Evolutionary conservation across 64 coral and sea anemone species (phyloP).

Genomic region (Trachythela sp.): DNA sequence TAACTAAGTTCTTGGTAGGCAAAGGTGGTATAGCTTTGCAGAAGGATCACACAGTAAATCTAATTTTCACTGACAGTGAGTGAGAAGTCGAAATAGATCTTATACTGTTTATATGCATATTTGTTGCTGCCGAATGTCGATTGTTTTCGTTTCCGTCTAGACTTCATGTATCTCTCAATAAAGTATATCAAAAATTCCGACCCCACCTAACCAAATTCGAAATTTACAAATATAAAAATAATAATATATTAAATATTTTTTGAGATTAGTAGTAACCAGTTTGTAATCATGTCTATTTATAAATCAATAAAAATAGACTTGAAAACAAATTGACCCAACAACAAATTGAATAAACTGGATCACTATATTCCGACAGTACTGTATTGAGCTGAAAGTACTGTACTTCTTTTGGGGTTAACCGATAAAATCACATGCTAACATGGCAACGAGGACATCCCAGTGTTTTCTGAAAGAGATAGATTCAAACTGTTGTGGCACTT

Average conservation of each 20-base stretch:
- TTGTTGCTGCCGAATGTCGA: background rate
- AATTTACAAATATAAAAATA: no score
- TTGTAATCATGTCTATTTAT: background rate
- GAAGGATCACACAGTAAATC: background rate
- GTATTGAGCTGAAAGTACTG: background rate
- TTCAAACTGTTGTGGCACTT: constrained; percentile 40
- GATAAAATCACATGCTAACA: background rate
- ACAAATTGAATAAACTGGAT: background rate
- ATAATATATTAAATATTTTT: no score
- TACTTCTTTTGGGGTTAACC: background rate
- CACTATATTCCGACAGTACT: background rate
- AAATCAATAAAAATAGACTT: background rate
- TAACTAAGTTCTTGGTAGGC: no score
- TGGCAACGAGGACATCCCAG: background rate
- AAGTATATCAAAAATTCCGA: background rate
- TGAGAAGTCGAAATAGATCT: background rate
- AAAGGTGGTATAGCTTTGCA: background rate
- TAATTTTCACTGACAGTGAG: background rate
- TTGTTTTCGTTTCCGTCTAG: background rate
- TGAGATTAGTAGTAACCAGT: background rate
- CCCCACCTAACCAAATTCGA: no score
- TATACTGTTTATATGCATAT: background rate
- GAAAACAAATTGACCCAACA: background rate
- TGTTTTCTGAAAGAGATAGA: constrained; percentile 1
- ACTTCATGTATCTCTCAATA: background rate